Evolutionary conservation across 2,888 invertebrate species (phyloP).

Genomic region (Aspidiotus destructor): DNA sequence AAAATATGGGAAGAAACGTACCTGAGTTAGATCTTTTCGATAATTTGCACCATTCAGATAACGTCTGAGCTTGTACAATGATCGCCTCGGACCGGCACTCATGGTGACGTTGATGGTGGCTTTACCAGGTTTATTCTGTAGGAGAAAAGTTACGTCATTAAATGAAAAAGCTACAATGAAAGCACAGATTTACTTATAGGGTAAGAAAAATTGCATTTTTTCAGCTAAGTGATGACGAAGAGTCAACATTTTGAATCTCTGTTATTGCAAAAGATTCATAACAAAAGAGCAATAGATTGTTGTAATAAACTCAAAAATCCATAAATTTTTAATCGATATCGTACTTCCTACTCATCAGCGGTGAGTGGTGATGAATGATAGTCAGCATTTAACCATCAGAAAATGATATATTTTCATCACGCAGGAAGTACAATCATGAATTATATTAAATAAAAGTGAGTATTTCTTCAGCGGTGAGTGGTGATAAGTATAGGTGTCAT

Average conservation of each 20-base stretch:
- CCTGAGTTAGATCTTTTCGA: slow-evolving; percentile 77
- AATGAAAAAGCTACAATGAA: neutral
- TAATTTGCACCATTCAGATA: slow-evolving; percentile 71
- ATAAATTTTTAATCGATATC: neutral
- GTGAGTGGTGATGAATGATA: slow-evolving; percentile 25
- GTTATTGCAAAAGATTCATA: too few species aligned
- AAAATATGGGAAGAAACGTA: slow-evolving; percentile 39
- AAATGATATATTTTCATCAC: neutral
- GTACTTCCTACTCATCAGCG: slow-evolving; percentile 7
- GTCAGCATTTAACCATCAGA: slow-evolving; percentile 21
- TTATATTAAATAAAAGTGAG: too few species aligned
- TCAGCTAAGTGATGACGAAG: neutral
- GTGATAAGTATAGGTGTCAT: slow-evolving; percentile 23
- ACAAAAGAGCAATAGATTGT: too few species aligned
- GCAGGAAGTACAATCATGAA: too few species aligned
- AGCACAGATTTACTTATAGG: neutral
- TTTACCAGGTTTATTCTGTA: slow-evolving; percentile 66
- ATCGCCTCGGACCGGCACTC: slow-evolving; percentile 79
- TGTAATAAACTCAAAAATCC: too few species aligned
- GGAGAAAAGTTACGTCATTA: slow-evolving; percentile 35
- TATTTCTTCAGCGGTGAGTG: slow-evolving; percentile 31
- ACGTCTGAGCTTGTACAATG: slow-evolving; percentile 73
- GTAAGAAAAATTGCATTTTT: neutral
- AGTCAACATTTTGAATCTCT: too few species aligned
- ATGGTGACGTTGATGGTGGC: slow-evolving; percentile 64